Evolutionary conservation across 2,113 vertebrate genomes (phyloP).

Genomic region (Zeus faber): DNA sequence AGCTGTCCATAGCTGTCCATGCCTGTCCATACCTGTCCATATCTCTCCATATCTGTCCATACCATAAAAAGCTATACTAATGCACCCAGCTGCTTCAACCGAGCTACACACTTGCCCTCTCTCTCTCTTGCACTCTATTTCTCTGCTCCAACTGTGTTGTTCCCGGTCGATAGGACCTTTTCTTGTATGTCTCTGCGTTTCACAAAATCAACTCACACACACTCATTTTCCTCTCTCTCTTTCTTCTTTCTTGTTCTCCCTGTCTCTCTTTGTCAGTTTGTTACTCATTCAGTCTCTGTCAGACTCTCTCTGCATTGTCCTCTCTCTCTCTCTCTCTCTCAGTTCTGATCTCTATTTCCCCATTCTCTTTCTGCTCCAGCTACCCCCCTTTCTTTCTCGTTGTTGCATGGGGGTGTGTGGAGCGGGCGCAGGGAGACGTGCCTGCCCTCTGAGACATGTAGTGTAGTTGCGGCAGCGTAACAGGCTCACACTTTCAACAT

Average conservation of each 20-base stretch:
- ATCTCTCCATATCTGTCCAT: too few relatives aligned
- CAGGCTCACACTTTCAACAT: slow-evolving; percentile 10
- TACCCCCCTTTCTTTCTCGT: not conserved
- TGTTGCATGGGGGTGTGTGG: slow-evolving; percentile 22
- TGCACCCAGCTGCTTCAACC: too few relatives aligned
- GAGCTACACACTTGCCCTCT: too few relatives aligned
- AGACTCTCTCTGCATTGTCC: not conserved
- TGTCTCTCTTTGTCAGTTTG: not conserved
- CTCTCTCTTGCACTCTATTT: not conserved
- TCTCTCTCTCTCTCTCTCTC: slow-evolving; percentile 1
- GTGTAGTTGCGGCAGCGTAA: slow-evolving; percentile 5
- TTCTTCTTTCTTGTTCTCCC: too few relatives aligned
- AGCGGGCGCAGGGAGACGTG: slow-evolving; percentile 37
- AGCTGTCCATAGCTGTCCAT: too few relatives aligned
- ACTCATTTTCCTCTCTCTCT: too few relatives aligned
- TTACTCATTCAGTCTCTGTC: slow-evolving; percentile 7
- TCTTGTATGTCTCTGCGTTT: not conserved
- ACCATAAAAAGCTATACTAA: too few relatives aligned
- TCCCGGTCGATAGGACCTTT: not conserved
- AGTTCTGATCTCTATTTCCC: not conserved
- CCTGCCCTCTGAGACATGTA: slow-evolving; percentile 32
- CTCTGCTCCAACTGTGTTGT: not conserved
- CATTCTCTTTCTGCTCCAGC: not conserved
- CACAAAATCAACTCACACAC: too few relatives aligned
- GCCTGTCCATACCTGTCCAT: too few relatives aligned